Percentiles rank a stretch among this genome's conserved stretches.
These are phyloP conservation scores for Anoplopoma fimbria DNA, from an alignment of 2,113 vertebrate genomes.

Conservation along the genomic window DNA sequence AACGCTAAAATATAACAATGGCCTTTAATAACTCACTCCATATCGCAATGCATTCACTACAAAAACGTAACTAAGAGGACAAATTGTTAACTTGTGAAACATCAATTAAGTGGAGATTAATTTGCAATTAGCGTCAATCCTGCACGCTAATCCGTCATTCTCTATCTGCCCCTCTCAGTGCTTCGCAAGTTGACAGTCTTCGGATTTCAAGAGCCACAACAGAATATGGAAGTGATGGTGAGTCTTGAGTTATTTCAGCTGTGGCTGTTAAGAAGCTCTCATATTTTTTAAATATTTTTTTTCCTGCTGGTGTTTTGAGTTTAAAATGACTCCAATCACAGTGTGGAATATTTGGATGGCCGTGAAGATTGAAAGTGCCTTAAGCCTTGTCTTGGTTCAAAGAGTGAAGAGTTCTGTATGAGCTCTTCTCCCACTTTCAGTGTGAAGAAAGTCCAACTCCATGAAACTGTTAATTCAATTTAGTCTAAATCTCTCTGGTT, in stretches of 20 bases:
- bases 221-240: conserved; percentile 95
- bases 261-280: background rate
- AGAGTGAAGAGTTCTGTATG: conserved; percentile 49
- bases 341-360: conserved; percentile 51
- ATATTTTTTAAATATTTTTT: conserved; percentile 38
- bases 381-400: conserved; percentile 61
- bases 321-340: conserved; percentile 43
- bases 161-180: conserved; percentile 78
- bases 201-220: conserved; percentile 94
- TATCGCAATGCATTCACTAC: background rate
- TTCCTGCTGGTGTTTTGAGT: conserved; percentile 40
- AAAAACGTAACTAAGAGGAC: background rate
- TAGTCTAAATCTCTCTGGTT: conserved; percentile 49
- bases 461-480: conserved; percentile 60
- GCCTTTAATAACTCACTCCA: background rate
- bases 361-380: conserved; percentile 60
- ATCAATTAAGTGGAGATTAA: background rate
- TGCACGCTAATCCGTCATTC: background rate
- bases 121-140: background rate
- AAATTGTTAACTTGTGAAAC: conserved; percentile 8
- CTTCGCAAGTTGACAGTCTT: conserved; percentile 96
- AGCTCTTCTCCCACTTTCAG: conserved; percentile 35
- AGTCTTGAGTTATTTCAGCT: conserved; percentile 70
- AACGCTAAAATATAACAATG: background rate
- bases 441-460: conserved; percentile 46